Evolutionary conservation across 2,113 vertebrate genomes (phyloP).

Genomic region (Pelodiscus sinensis): DNA sequence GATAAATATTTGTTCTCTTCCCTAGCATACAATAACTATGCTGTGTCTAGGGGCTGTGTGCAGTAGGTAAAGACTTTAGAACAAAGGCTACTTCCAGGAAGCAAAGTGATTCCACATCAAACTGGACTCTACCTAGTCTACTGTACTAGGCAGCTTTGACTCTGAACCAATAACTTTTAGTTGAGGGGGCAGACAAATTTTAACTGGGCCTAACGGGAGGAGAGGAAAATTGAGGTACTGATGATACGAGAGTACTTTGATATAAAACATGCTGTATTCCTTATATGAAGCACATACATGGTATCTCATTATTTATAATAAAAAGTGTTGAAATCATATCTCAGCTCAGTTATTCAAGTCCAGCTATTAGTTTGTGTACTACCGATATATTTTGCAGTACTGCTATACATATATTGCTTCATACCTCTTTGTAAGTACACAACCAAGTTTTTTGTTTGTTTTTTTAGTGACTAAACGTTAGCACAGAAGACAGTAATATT

Average conservation of each 20-base stretch:
- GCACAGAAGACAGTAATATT: slow-evolving; percentile 60
- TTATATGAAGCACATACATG: slow-evolving; percentile 80
- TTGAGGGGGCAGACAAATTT: slow-evolving; percentile 31
- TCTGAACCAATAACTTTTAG: slow-evolving; percentile 63
- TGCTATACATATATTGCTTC: slow-evolving; percentile 79
- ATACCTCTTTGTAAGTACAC: slow-evolving; percentile 73
- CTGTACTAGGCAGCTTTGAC: slow-evolving; percentile 64
- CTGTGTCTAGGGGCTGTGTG: neutral
- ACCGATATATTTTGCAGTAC: slow-evolving; percentile 77
- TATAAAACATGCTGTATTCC: slow-evolving; percentile 84
- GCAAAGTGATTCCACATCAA: slow-evolving; percentile 30
- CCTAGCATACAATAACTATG: neutral
- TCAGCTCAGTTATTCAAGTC: slow-evolving; percentile 82
- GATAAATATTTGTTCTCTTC: slow-evolving; percentile 12
- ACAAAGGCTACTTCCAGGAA: slow-evolving; percentile 38
- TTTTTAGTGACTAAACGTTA: slow-evolving; percentile 69
- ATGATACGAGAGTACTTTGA: slow-evolving; percentile 80
- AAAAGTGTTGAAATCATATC: slow-evolving; percentile 77
- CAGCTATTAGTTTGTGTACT: slow-evolving; percentile 76
- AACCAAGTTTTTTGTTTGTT: slow-evolving; percentile 55
- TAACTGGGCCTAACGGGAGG: slow-evolving; percentile 54
- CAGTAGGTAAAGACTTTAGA: slow-evolving; percentile 11
- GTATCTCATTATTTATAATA: slow-evolving; percentile 84
- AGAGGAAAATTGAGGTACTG: slow-evolving; percentile 65
- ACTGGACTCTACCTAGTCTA: slow-evolving; percentile 46